These are phyloP conservation scores for Fringilla coelebs DNA, from an alignment of 2,797 vertebrate genomes.

Conservation along the genomic window DNA sequence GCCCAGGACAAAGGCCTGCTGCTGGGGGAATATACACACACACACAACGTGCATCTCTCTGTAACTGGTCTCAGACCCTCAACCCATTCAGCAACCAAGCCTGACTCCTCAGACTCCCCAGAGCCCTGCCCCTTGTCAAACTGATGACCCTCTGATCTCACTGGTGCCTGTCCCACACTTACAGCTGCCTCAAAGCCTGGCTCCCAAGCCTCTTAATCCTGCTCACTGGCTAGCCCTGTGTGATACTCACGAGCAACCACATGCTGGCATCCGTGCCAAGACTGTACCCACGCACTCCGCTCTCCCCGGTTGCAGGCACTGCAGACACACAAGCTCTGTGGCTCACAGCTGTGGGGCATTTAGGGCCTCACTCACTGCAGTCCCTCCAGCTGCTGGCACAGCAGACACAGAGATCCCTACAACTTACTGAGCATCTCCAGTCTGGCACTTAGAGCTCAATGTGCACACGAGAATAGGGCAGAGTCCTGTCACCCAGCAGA, in stretches of 20 bases:
- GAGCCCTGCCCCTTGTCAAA: neutral
- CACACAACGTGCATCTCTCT: neutral
- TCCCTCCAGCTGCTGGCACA: neutral
- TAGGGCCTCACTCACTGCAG: neutral
- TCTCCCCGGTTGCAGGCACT: neutral
- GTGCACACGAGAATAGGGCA: rapidly evolving
- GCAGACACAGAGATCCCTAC: neutral
- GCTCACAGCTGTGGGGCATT: neutral
- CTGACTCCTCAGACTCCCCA: neutral
- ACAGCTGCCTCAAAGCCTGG: neutral
- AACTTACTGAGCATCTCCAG: neutral
- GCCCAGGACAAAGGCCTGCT: neutral
- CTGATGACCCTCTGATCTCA: neutral
- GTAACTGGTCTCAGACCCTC: neutral
- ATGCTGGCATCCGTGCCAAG: neutral
- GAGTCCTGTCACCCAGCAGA: neutral
- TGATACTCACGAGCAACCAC: neutral
- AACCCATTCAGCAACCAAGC: neutral
- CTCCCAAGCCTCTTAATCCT: neutral
- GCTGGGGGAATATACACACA: neutral
- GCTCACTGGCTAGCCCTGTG: neutral
- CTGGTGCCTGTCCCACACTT: neutral
- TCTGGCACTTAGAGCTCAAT: neutral
- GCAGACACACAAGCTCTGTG: neutral
- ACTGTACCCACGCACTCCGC: rapidly evolving